These are phyloP conservation scores for Xestia xanthographa DNA, from an alignment of 2,888 invertebrate species.

Conservation along the genomic window DNA sequence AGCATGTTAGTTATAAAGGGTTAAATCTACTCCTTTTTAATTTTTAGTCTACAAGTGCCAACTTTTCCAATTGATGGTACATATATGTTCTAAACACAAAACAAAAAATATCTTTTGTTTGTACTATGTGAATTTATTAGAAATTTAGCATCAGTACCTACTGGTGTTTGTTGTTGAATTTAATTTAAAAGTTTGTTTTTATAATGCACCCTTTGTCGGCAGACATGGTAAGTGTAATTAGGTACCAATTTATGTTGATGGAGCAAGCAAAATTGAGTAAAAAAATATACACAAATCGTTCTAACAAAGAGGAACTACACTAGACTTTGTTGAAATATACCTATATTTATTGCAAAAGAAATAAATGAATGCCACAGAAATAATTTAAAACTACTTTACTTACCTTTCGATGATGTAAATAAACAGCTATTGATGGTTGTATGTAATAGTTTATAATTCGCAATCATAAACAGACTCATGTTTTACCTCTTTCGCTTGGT, in stretches of 20 bases:
- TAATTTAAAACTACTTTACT: no score
- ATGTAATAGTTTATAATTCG: slow-evolving; percentile 14
- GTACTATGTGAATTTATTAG: no score
- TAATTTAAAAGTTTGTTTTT: neutral
- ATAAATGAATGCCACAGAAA: neutral
- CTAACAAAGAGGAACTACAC: neutral
- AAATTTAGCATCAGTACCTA: no score
- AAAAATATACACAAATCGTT: neutral
- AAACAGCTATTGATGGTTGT: neutral
- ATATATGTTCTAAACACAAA: neutral
- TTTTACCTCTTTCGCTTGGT: neutral
- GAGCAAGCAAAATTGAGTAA: neutral
- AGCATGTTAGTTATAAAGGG: neutral
- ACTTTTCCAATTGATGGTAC: neutral
- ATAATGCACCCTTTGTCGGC: neutral
- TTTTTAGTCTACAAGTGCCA: neutral
- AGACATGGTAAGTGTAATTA: neutral
- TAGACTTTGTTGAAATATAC: neutral
- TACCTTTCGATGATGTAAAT: slow-evolving; percentile 20
- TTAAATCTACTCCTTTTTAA: neutral
- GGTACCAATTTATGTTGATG: slow-evolving; percentile 4
- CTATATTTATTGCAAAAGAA: neutral
- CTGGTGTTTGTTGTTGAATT: neutral
- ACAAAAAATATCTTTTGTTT: neutral
- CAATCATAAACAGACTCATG: neutral